Base-by-base conservation (phyloP, 2,113 vertebrate genomes). In the Apus apus region DNA sequence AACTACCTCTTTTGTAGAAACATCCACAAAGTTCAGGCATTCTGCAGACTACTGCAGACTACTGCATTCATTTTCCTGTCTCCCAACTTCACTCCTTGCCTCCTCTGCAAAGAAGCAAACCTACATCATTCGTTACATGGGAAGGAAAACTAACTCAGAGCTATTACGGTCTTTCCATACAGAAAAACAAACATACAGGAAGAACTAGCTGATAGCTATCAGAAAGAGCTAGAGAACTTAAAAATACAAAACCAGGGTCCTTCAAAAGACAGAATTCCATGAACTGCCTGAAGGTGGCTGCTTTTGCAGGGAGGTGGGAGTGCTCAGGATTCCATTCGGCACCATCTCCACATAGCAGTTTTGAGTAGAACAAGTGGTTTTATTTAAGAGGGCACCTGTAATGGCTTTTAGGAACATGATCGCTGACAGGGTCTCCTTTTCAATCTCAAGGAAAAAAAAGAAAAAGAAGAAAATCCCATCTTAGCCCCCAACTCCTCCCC, bases 211-310 rank as follows among this genome's bases (percentile, higher is more conserved):
- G 74, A 56, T 4, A 87, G 13, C 17, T 43, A 43, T 43, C 38
- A 56, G 29, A 21, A 58, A 13, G 13, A 79, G 23, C 9, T 34
- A 58, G 23, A 77, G 15, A 77, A 56, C 22, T n/a, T 68, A 8
- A 0, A 38, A 26, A 46, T 62, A 38, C 4, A 19, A 66, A 87
- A 67, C 20, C 0, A 0, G 4, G 9, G 8, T n/a, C 23, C 25
- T 40, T 54, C 4, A 1, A 48, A 8, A 74, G 26, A 62, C 14
- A 20, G 27, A 83, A 75, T 61, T 75, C 26, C 58, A 13, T 14
- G 22, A 53, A 45, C 48, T 76, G 15, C 60, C 23, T 4, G 1
- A 48, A 5, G 13, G 15, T 32, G 67, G 38, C 14, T 56, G 25
- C 19, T 72, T 72, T 53, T 38, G 15, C 1, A 48, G 11, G 58